A percentile compares a stretch with the other conserved stretches of the same genome.
Conservation (phyloP, 2,888 invertebrate species). For the Xestia c-nigrum region DNA sequence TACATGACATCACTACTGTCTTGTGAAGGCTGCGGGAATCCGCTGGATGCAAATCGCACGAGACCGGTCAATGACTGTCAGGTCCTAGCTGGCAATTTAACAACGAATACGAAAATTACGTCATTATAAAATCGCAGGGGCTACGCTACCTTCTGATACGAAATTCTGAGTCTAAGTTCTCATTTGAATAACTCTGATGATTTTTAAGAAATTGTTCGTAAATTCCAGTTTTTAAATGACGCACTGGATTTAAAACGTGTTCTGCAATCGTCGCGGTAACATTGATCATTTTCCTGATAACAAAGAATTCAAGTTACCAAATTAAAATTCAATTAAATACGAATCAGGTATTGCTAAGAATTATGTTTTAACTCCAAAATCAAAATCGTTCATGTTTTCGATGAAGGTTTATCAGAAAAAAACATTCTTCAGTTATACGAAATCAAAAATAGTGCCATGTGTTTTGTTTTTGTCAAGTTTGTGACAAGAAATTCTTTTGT, state of each 20-base stretch:
- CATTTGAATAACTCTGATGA: background rate
- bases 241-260: constrained; percentile 23
- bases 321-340: background rate
- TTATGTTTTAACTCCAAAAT: no score
- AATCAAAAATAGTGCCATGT: no score
- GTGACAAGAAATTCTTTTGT: no score
- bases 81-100: constrained; percentile 3
- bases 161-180: background rate
- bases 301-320: background rate
- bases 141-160: background rate
- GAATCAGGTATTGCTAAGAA: background rate
- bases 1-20: background rate
- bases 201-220: background rate
- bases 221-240: constrained; percentile 16
- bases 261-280: background rate
- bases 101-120: constrained; percentile 2
- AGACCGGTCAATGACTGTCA: background rate
- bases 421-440: no score
- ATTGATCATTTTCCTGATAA: background rate
- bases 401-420: no score
- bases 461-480: no score
- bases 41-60: no score
- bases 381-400: no score
- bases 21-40: no score
- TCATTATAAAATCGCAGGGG: constrained; percentile 9